Conservation (phyloP, 2,888 invertebrate genomes). For the Saturnia pavonia region DNA sequence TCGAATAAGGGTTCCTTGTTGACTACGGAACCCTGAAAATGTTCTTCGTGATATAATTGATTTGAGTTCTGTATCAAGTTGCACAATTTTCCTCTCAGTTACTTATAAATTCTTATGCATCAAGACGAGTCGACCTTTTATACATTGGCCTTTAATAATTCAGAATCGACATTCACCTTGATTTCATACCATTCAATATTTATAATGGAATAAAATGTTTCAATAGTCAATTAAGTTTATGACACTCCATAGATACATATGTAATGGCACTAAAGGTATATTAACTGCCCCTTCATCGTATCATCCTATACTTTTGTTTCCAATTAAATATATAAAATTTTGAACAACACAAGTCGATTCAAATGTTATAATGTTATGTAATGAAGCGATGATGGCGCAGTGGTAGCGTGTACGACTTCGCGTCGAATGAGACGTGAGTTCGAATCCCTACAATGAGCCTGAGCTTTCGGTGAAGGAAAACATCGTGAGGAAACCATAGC, state of each 20-base stretch:
- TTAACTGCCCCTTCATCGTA: background rate
- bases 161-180: conserved; percentile 8
- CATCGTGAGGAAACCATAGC: too few relatives aligned
- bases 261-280: background rate
- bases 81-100: conserved; percentile 6
- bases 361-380: too few relatives aligned
- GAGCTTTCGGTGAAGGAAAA: too few relatives aligned
- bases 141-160: conserved; percentile 9
- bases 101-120: conserved; percentile 1
- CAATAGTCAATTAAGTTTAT: background rate
- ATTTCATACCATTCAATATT: background rate
- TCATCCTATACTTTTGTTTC: background rate
- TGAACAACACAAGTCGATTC: too few relatives aligned
- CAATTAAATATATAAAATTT: too few relatives aligned
- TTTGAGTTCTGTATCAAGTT: background rate
- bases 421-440: too few relatives aligned
- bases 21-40: too few relatives aligned
- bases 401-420: too few relatives aligned
- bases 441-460: too few relatives aligned
- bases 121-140: conserved; percentile 7
- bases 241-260: background rate
- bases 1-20: too few relatives aligned
- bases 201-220: background rate
- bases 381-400: too few relatives aligned
- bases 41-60: background rate